Percentiles rank a stretch among this genome's conserved stretches.
Conservation (phyloP, 2,888 invertebrate species). For the Megaustenia siamemsis region DNA sequence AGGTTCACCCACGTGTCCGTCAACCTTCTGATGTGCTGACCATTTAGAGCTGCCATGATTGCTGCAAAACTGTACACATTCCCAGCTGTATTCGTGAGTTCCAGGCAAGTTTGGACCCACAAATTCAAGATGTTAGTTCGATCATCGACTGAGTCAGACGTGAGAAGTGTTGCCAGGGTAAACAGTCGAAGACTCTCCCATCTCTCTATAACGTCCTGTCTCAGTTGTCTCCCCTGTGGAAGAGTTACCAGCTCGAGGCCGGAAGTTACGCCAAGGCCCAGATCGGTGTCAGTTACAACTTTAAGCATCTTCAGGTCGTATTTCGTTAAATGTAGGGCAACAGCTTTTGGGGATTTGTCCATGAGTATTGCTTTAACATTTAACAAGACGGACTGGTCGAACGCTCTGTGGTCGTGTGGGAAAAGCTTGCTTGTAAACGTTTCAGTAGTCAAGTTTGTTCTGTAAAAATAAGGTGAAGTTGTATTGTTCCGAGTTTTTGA, state of each 20-base stretch:
- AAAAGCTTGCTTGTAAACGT: conserved; percentile 63
- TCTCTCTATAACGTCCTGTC: conserved; percentile 92
- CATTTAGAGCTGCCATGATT: conserved; percentile 92
- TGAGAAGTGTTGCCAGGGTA: conserved; percentile 92
- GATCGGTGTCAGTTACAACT: conserved; percentile 79
- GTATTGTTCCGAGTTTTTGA: conserved; percentile 58
- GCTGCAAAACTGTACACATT: conserved; percentile 94
- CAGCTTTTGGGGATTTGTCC: conserved; percentile 88
- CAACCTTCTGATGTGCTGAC: conserved; percentile 89
- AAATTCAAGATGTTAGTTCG: conserved; percentile 92
- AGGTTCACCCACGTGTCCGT: conserved; percentile 92
- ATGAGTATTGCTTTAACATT: conserved; percentile 88
- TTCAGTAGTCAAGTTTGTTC: conserved; percentile 59
- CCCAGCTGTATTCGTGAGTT: conserved; percentile 93
- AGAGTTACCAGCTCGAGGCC: conserved; percentile 91
- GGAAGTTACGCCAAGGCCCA: conserved; percentile 82
- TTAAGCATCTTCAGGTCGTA: conserved; percentile 89
- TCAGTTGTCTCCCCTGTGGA: conserved; percentile 90
- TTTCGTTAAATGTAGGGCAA: conserved; percentile 93
- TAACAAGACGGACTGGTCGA: conserved; percentile 90
- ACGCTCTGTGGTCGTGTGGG: conserved; percentile 89
- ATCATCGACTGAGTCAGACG: conserved; percentile 86
- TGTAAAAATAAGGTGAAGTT: conserved; percentile 61
- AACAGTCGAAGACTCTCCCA: conserved; percentile 91
- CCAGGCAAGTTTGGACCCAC: conserved; percentile 95